Conservation (phyloP, 1,140 invertebrate species). For the Anastatus disparis region DNA sequence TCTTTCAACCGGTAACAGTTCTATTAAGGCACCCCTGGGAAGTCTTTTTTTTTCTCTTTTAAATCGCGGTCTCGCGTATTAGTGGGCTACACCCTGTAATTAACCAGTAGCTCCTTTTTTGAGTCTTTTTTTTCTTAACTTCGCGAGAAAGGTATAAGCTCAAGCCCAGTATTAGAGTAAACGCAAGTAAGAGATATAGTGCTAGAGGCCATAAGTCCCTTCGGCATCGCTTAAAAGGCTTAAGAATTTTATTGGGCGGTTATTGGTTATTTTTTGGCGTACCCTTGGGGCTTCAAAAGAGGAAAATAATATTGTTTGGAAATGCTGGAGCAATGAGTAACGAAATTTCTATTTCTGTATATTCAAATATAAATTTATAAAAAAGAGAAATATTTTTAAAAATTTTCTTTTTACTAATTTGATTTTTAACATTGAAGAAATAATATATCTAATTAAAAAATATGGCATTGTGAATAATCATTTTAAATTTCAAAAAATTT, state of each 20-base stretch:
- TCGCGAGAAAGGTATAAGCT: conserved; percentile 46
- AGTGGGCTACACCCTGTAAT: conserved; percentile 62
- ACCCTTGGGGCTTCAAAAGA: conserved; percentile 36
- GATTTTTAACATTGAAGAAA: too few species aligned
- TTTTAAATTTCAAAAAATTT: too few species aligned
- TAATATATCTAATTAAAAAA: too few species aligned
- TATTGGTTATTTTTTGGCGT: conserved; percentile 64
- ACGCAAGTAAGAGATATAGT: conserved; percentile 36
- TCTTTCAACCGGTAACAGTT: conserved; percentile 56
- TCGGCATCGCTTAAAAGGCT: conserved; percentile 50
- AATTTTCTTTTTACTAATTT: too few species aligned
- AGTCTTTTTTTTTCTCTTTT: too few species aligned
- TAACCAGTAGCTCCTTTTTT: conserved; percentile 67
- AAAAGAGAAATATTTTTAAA: too few species aligned
- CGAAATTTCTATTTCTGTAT: too few species aligned
- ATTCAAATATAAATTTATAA: too few species aligned
- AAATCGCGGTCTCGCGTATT: conserved; percentile 37
- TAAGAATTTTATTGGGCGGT: conserved; percentile 64
- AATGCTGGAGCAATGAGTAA: too few species aligned
- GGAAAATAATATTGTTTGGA: background rate
- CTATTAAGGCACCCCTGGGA: conserved; percentile 54
- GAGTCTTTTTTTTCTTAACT: too few species aligned
- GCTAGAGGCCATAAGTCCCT: conserved; percentile 5
- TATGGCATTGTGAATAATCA: too few species aligned
- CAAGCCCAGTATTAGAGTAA: too few species aligned